phyloP scores from a whole-genome alignment of 2,888 invertebrate species.

The Adelphocoris suturalis region DNA sequence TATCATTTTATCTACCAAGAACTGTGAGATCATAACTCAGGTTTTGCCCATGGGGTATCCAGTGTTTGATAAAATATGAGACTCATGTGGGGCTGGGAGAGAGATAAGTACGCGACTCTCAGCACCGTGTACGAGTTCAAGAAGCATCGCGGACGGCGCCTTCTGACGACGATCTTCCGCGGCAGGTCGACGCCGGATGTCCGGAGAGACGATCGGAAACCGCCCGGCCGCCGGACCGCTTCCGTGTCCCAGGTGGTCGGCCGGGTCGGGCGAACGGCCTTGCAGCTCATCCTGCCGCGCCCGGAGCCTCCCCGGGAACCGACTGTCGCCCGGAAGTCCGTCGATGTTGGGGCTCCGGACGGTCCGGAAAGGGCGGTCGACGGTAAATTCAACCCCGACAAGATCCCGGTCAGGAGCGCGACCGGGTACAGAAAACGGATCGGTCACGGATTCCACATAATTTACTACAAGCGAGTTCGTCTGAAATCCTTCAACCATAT shows the following conservation, averaged over 20 bases:
- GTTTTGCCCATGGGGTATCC: neutral
- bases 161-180: constrained; percentile 67
- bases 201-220: constrained; percentile 53
- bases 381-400: constrained; percentile 39
- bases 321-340: neutral
- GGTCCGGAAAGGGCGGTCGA: neutral
- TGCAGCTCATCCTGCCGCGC: constrained; percentile 74
- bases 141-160: constrained; percentile 66
- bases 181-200: constrained; percentile 73
- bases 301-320: neutral
- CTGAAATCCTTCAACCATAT: constrained; percentile 76
- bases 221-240: constrained; percentile 64
- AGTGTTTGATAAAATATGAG: constrained; percentile 41
- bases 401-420: neutral
- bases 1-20: too few species aligned
- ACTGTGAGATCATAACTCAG: too few species aligned
- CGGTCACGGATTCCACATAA: constrained; percentile 71
- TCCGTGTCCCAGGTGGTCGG: constrained; percentile 73
- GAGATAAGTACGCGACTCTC: constrained; percentile 75
- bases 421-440: constrained; percentile 29
- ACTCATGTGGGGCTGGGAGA: constrained; percentile 70
- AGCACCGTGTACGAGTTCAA: constrained; percentile 74
- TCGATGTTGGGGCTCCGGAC: constrained; percentile 22
- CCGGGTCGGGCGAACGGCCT: constrained; percentile 73
- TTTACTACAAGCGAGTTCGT: constrained; percentile 75